phyloP scores from a whole-genome alignment of 2,113 vertebrate genomes.

The Mormyrus lacerda region DNA sequence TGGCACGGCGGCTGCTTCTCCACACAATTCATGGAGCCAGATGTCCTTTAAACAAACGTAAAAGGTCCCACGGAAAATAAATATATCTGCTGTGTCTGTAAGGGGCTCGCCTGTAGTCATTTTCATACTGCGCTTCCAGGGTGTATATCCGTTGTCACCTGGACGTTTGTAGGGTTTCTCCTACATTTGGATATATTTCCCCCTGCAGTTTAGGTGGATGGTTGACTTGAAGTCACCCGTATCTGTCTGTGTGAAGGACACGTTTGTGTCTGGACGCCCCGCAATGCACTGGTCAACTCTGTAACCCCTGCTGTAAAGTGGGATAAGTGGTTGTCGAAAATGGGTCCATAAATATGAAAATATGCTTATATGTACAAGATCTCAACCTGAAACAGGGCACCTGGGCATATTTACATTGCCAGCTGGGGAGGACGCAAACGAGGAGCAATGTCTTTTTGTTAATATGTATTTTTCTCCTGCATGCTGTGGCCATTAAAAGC shows the following conservation, averaged over 20 bases:
- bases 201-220: background rate
- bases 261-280: background rate
- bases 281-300: background rate
- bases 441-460: background rate
- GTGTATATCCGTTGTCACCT: background rate
- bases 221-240: background rate
- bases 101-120: background rate
- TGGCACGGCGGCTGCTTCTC: background rate
- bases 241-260: background rate
- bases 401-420: background rate
- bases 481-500: slow-evolving; percentile 9
- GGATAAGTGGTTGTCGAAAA: background rate
- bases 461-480: background rate
- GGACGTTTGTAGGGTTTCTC: background rate
- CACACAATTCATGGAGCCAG: background rate
- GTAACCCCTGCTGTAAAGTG: background rate
- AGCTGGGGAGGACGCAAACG: background rate
- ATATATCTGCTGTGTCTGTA: background rate
- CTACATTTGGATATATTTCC: background rate
- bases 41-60: background rate
- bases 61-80: background rate
- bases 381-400: background rate
- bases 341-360: background rate
- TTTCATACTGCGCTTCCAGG: background rate
- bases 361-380: background rate